Conservation (phyloP, 2,113 vertebrate genomes). For the Engraulis encrasicolus region DNA sequence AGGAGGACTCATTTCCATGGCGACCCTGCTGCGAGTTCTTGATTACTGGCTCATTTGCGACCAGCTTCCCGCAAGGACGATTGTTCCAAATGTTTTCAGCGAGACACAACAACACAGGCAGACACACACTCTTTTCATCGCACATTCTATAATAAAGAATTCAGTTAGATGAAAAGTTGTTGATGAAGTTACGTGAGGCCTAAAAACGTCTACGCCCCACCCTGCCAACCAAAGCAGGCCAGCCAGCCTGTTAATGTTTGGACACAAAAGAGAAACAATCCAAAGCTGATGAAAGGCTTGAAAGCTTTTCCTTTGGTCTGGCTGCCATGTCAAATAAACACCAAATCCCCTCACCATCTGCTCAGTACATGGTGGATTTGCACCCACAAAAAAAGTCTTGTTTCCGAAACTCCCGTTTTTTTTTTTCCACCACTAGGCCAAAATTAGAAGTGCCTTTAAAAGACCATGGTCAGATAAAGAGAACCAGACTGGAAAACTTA, state of each 20-base stretch:
- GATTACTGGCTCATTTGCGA: neutral
- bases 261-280: neutral
- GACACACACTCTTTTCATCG: neutral
- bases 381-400: neutral
- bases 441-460: constrained; percentile 2
- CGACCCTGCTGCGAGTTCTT: neutral
- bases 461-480: neutral
- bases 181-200: neutral
- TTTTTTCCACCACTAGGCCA: neutral
- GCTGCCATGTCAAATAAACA: constrained; percentile 31
- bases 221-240: too few species aligned
- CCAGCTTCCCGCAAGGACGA: neutral
- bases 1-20: neutral
- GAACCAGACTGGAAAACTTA: constrained; percentile 9
- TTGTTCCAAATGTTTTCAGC: neutral
- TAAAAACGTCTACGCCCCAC: neutral
- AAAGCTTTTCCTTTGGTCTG: constrained; percentile 5
- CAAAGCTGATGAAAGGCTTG: neutral
- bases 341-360: neutral
- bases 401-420: neutral
- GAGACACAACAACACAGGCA: neutral
- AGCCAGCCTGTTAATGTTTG: neutral
- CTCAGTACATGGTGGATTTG: neutral
- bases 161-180: neutral
- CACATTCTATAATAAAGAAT: neutral